A percentile compares a stretch with the other conserved stretches of the same genome.
Evolutionary conservation across 2,113 vertebrate genomes (phyloP).

Genomic region (Nerophis lumbriciformis): DNA sequence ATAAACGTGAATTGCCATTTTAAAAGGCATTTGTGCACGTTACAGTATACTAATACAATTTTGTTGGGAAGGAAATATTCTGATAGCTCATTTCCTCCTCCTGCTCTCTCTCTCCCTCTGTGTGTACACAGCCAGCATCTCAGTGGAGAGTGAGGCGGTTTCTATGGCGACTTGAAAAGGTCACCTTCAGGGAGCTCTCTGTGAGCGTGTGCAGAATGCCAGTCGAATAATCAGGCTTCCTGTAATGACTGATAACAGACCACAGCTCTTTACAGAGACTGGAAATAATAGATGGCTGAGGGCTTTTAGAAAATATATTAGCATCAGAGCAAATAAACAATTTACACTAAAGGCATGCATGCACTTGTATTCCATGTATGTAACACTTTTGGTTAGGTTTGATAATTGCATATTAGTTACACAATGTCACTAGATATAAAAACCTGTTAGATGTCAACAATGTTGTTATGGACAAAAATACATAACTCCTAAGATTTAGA

Average conservation of each 20-base stretch:
- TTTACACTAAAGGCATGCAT: slow-evolving; percentile 28
- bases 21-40: slow-evolving; percentile 8
- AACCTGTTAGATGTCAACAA: too few species aligned
- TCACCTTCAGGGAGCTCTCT: slow-evolving; percentile 79
- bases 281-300: slow-evolving; percentile 16
- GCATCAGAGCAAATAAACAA: slow-evolving; percentile 43
- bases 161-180: slow-evolving; percentile 76
- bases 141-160: slow-evolving; percentile 66
- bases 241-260: slow-evolving; percentile 71
- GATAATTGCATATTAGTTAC: not conserved
- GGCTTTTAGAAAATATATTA: slow-evolving; percentile 40
- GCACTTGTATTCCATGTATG: slow-evolving; percentile 8
- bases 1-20: slow-evolving; percentile 25
- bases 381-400: slow-evolving; percentile 7
- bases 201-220: slow-evolving; percentile 65
- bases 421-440: not conserved
- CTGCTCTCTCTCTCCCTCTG: slow-evolving; percentile 36
- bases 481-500: too few species aligned
- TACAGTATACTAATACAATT: slow-evolving; percentile 38
- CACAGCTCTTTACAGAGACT: slow-evolving; percentile 64
- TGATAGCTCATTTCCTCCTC: slow-evolving; percentile 38
- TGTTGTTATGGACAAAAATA: too few species aligned
- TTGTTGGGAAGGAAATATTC: slow-evolving; percentile 48
- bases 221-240: slow-evolving; percentile 74
- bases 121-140: slow-evolving; percentile 43